Percentiles rank a stretch among this genome's conserved stretches.
Conservation (phyloP, 2,113 vertebrate genomes). For the Alexandromys fortis region DNA sequence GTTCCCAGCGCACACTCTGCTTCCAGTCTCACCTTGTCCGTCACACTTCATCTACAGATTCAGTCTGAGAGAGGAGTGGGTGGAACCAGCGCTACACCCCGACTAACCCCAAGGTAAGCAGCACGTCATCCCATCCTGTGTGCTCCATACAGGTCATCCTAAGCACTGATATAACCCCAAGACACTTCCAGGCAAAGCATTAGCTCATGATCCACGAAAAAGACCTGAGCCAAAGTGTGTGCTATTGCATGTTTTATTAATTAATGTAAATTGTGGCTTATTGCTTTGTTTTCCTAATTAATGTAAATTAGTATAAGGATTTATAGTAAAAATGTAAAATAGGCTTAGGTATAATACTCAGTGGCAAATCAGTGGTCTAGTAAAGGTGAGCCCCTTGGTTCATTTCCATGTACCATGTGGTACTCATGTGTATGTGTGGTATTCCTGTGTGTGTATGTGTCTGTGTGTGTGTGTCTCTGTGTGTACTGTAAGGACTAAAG, state of each 20-base stretch:
- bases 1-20: not conserved
- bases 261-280: slow-evolving; percentile 5
- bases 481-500: not conserved
- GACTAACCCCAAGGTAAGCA: not conserved
- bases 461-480: not conserved
- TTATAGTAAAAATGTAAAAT: not conserved
- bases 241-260: not conserved
- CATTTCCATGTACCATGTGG: not conserved
- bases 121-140: not conserved
- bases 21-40: not conserved
- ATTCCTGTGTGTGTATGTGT: not conserved
- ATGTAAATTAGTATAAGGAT: slow-evolving; percentile 9
- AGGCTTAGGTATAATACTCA: not conserved
- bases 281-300: slow-evolving; percentile 31
- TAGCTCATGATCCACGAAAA: not conserved
- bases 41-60: not conserved
- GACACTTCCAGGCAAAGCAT: not conserved
- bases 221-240: not conserved
- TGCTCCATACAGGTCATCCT: not conserved
- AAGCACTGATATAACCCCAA: not conserved
- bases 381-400: not conserved
- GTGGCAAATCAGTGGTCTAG: not conserved
- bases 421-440: not conserved
- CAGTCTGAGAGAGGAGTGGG: not conserved
- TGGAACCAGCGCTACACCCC: not conserved